phyloP scores from a whole-genome alignment of 2,797 vertebrate genomes.

The Pagetopsis macropterus region DNA sequence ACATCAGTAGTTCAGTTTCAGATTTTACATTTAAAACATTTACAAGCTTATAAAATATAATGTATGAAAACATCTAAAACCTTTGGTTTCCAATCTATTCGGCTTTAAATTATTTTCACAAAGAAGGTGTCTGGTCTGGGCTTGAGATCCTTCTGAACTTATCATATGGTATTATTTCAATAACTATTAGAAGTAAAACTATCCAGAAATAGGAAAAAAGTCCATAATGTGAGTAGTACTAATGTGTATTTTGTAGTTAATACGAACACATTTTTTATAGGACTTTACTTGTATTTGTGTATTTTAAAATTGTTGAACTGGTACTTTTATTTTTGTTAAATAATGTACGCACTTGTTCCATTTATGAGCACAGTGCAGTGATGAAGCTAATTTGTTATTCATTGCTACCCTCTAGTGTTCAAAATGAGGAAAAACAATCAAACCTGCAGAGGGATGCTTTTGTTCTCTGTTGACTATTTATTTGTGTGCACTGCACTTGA shows the following conservation, averaged over 20 bases:
- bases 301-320: not conserved
- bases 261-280: not conserved
- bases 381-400: not conserved
- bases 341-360: not conserved
- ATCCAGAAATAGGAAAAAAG: not conserved
- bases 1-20: not conserved
- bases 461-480: slow-evolving; percentile 82
- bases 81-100: too few relatives aligned
- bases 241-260: not conserved
- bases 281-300: not conserved
- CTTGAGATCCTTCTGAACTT: too few relatives aligned
- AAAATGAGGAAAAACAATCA: slow-evolving; percentile 3
- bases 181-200: not conserved
- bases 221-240: not conserved
- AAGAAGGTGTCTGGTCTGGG: too few relatives aligned
- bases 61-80: not conserved
- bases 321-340: not conserved
- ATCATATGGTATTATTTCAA: too few relatives aligned
- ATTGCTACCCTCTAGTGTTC: slow-evolving; percentile 60
- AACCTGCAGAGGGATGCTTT: slow-evolving; percentile 2
- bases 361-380: not conserved
- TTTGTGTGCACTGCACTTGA: slow-evolving; percentile 89
- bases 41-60: not conserved
- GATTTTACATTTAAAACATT: not conserved
- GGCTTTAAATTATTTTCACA: too few relatives aligned